A percentile compares a stretch with the other conserved stretches of the same genome.
These are phyloP conservation scores for Phenganax subtilis DNA, from an alignment of 92 coral and sea anemone genomes.

Conservation along the genomic window DNA sequence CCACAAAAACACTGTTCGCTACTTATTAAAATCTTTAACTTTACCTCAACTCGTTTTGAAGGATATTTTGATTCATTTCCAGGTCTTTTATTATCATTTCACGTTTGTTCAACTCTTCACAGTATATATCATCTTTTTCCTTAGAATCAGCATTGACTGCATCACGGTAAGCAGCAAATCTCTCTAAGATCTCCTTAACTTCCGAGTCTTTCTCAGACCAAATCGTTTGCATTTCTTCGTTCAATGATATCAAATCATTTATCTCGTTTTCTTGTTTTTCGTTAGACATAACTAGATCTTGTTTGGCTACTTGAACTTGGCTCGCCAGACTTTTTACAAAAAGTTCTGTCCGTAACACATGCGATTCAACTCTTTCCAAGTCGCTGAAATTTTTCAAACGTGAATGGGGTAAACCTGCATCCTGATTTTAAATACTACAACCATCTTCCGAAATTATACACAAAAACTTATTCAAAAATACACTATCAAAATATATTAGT, in stretches of 20 bases:
- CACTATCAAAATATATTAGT: no score
- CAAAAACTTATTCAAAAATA: no score
- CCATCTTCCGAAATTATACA: no score
- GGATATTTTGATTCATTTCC: neutral
- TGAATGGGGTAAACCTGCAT: neutral
- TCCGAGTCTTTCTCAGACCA: conserved; percentile 35
- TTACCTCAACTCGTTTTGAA: neutral
- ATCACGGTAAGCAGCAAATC: conserved; percentile 20
- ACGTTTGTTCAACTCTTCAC: conserved; percentile 22
- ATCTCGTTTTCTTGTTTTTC: conserved; percentile 60
- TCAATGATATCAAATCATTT: conserved; percentile 13
- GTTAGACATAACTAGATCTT: conserved; percentile 62
- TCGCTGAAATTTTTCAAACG: neutral
- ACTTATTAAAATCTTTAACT: no score
- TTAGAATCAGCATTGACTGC: conserved; percentile 33
- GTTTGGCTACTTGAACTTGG: conserved; percentile 51
- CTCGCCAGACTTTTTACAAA: conserved; percentile 31
- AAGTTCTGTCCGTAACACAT: conserved; percentile 1
- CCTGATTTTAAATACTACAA: neutral
- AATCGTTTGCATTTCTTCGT: conserved; percentile 33
- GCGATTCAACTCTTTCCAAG: neutral
- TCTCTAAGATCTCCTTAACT: conserved; percentile 26
- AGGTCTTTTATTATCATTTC: conserved; percentile 12
- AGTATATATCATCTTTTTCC: conserved; percentile 32
- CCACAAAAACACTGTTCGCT: neutral